These are phyloP conservation scores for Tarsius wallacei DNA, from an alignment of 2,797 vertebrate genomes.

Conservation along the genomic window DNA sequence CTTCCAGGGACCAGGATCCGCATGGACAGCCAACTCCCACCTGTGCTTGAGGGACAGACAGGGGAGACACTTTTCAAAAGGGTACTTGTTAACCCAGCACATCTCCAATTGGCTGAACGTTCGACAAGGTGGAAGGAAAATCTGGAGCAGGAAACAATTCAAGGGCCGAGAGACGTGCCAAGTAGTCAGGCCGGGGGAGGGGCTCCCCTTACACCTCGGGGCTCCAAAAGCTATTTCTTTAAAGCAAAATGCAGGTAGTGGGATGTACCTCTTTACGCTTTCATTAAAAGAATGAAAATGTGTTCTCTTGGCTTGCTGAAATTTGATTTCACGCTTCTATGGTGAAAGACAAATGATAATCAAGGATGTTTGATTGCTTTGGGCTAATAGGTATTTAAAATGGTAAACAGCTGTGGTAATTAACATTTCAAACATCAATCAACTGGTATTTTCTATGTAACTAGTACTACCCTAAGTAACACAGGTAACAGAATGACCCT, in stretches of 20 bases:
- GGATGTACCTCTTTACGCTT: not conserved
- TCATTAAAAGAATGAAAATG: not conserved
- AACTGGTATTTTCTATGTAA: constrained; percentile 45
- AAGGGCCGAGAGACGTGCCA: not conserved
- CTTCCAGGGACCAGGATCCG: not conserved
- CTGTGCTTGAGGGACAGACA: not conserved
- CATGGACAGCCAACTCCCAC: not conserved
- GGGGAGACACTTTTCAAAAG: not conserved
- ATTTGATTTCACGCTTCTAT: constrained; percentile 20
- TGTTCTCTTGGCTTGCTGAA: constrained; percentile 34
- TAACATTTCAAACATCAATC: constrained; percentile 52
- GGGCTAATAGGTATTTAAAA: not conserved
- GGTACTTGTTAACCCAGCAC: not conserved
- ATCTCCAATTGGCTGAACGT: not conserved
- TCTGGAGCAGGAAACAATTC: not conserved
- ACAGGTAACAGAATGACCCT: not conserved
- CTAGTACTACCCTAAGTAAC: not conserved
- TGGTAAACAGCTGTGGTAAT: constrained; percentile 41
- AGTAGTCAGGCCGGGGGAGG: not conserved
- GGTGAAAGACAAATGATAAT: constrained; percentile 51
- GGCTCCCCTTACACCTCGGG: not conserved
- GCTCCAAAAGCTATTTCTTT: not conserved
- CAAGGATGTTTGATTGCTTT: constrained; percentile 41
- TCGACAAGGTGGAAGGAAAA: not conserved
- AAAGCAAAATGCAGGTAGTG: not conserved